phyloP scores from a whole-genome alignment of 2,888 invertebrate species.

The Cantharis rustica region DNA sequence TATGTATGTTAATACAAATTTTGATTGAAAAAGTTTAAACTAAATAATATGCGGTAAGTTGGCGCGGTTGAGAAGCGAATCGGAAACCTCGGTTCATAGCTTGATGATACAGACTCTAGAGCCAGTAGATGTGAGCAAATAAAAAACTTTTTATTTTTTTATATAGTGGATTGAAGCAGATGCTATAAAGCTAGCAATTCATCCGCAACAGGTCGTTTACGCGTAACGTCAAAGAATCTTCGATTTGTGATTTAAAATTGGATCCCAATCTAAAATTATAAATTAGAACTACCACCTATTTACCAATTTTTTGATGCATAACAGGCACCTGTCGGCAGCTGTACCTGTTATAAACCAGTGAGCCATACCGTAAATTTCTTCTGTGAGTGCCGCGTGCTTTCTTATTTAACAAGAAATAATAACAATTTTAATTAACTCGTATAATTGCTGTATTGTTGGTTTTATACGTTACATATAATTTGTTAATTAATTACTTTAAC shows the following conservation, averaged over 20 bases:
- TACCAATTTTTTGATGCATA: conserved; percentile 21
- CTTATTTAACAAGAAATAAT: neutral
- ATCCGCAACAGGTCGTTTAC: conserved; percentile 21
- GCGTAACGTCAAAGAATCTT: conserved; percentile 20
- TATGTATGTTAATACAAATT: neutral
- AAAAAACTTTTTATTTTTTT: neutral
- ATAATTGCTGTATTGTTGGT: neutral
- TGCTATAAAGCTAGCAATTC: conserved; percentile 15
- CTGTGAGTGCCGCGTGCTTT: conserved; percentile 13
- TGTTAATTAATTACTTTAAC: neutral
- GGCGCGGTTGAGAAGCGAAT: neutral
- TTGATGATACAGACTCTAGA: neutral
- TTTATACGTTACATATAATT: neutral
- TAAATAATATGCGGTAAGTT: too few species aligned
- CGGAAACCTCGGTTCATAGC: neutral
- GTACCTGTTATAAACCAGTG: neutral
- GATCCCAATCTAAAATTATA: conserved; percentile 13
- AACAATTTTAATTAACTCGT: neutral
- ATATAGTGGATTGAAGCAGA: conserved; percentile 10
- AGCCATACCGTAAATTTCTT: conserved; percentile 4
- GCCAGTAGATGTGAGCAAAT: neutral
- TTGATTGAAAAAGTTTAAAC: neutral
- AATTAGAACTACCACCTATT: conserved; percentile 23
- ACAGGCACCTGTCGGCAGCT: conserved; percentile 28
- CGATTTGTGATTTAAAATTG: conserved; percentile 9